These are phyloP conservation scores for Pseudotriccus pelzelni DNA, from an alignment of 2,797 vertebrate species.

Conservation along the genomic window DNA sequence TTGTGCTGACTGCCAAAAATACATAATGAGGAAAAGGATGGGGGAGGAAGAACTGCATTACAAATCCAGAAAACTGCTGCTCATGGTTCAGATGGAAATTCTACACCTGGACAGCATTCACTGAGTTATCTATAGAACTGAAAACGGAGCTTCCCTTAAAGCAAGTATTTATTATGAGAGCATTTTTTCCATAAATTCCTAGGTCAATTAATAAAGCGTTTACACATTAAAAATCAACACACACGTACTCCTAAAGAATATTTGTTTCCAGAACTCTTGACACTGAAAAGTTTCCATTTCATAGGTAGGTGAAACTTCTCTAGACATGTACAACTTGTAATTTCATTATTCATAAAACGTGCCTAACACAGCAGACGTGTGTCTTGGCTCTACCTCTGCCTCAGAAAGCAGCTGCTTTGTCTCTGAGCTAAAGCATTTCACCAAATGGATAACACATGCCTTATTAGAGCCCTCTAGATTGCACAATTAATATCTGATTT, in stretches of 20 bases:
- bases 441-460: constrained; percentile 68
- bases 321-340: neutral
- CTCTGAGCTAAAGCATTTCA: constrained; percentile 52
- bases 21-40: neutral
- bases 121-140: neutral
- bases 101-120: neutral
- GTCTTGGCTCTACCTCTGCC: constrained; percentile 51
- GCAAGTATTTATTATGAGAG: neutral
- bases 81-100: neutral
- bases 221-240: neutral
- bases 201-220: neutral
- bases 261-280: neutral
- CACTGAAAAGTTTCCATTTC: neutral
- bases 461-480: constrained; percentile 22
- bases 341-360: constrained; percentile 33
- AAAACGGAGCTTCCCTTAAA: neutral
- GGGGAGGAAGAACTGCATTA: neutral
- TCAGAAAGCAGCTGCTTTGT: constrained; percentile 66
- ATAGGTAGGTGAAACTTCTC: neutral
- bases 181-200: neutral
- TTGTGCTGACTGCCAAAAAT: constrained; percentile 34
- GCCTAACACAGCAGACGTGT: constrained; percentile 40
- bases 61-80: constrained; percentile 16
- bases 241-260: neutral
- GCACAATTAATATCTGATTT: constrained; percentile 43